Conservation (phyloP, 2,797 vertebrate genomes). For the Borostomias antarcticus region DNA sequence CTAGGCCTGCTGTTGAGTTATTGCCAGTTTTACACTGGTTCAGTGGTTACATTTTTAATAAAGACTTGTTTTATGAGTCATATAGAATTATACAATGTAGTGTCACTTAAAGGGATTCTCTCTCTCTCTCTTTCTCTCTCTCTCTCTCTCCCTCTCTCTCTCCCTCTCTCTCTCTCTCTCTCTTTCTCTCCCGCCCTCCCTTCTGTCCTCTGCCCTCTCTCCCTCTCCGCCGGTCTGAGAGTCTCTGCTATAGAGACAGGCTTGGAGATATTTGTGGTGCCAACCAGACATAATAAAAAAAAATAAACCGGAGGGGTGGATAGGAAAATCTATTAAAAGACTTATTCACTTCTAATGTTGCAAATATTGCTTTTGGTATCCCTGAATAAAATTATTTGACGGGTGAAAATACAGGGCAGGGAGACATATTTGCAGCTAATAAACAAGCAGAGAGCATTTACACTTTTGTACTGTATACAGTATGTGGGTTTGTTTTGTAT, state of each 20-base stretch:
- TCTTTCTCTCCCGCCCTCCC: conserved; percentile 1
- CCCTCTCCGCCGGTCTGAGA: conserved; percentile 5
- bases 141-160: conserved; percentile 5
- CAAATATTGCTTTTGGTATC: conserved; percentile 68
- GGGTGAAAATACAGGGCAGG: conserved; percentile 46
- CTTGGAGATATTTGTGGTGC: conserved; percentile 58
- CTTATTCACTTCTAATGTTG: conserved; percentile 65
- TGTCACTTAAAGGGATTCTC: conserved; percentile 27
- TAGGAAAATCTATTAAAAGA: conserved; percentile 71
- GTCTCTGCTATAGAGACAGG: conserved; percentile 29
- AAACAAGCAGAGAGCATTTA: conserved; percentile 42
- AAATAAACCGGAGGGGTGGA: conserved; percentile 57
- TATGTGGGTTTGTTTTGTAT: conserved; percentile 1
- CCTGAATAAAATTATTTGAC: conserved; percentile 68
- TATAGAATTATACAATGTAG: conserved; percentile 19
- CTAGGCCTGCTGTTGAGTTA: not conserved
- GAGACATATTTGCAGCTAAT: conserved; percentile 29
- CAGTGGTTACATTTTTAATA: conserved; percentile 3
- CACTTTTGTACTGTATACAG: conserved; percentile 3
- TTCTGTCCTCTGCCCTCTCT: not conserved
- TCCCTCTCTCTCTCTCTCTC: not conserved
- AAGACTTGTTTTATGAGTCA: conserved; percentile 43
- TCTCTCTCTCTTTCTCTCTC: not conserved
- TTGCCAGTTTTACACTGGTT: not conserved
- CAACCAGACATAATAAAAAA: conserved; percentile 76